phyloP scores from a whole-genome alignment of 2,888 invertebrate genomes.

The Rapana venosa region DNA sequence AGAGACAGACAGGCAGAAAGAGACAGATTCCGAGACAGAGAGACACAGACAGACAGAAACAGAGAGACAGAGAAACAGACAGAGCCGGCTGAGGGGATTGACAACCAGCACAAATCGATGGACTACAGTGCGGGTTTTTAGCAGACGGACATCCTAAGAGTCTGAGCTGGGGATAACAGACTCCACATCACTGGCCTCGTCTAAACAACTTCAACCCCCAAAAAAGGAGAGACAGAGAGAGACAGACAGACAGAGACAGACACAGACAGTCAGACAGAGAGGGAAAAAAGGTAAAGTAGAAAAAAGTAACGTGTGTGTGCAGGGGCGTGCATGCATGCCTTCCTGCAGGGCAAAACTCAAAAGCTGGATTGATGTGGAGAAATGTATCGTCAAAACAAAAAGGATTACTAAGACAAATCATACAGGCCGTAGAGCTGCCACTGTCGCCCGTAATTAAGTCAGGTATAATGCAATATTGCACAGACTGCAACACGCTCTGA shows the following conservation, averaged over 20 bases:
- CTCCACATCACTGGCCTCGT: conserved; percentile 9
- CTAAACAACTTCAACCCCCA: neutral
- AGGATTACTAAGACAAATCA: no score
- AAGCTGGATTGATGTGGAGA: no score
- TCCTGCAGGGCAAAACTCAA: no score
- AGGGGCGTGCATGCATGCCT: no score
- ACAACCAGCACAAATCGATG: neutral
- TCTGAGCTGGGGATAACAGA: conserved; percentile 22
- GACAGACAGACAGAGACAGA: neutral
- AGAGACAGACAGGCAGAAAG: neutral
- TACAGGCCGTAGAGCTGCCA: no score
- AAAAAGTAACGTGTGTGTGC: no score
- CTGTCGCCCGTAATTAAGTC: no score
- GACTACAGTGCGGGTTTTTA: neutral
- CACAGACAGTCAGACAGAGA: neutral
- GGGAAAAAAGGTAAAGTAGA: neutral
- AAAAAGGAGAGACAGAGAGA: neutral
- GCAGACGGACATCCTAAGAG: conserved; percentile 2
- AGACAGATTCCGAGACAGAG: neutral
- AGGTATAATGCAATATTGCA: no score
- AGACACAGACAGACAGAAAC: neutral
- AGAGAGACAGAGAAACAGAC: neutral
- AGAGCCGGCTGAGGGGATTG: neutral
- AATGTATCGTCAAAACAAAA: no score
- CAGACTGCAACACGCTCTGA: no score